Percentiles rank a stretch among this genome's conserved stretches.
These are phyloP conservation scores for Tachina grossa DNA, from an alignment of 2,888 invertebrate genomes.

Conservation along the genomic window DNA sequence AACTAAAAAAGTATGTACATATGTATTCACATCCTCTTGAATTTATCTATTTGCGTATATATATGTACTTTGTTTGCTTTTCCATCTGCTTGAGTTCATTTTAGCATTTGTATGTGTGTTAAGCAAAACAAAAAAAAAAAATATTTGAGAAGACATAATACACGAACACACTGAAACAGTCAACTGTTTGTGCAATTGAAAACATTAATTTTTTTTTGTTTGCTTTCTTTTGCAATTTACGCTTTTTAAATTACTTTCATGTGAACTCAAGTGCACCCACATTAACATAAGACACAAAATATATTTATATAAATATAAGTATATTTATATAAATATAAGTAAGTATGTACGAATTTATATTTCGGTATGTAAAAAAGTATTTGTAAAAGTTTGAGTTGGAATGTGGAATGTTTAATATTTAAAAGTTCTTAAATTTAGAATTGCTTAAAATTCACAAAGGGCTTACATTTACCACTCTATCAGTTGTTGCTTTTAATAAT, in stretches of 20 bases:
- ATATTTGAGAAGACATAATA: conserved; percentile 24
- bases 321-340: background rate
- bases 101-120: background rate
- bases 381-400: background rate
- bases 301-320: background rate
- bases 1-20: conserved; percentile 8
- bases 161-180: conserved; percentile 8
- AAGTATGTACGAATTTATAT: background rate
- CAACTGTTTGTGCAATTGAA: conserved; percentile 27
- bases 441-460: background rate
- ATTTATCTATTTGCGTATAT: conserved; percentile 45
- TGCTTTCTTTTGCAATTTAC: conserved; percentile 25
- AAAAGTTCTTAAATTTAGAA: background rate
- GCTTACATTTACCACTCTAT: no score
- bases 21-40: background rate
- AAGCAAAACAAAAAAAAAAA: background rate
- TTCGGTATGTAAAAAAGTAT: background rate
- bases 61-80: conserved; percentile 15
- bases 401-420: background rate
- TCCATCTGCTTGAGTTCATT: background rate
- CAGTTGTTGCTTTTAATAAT: no score
- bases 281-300: conserved; percentile 3
- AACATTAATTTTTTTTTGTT: conserved; percentile 5
- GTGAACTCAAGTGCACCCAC: conserved; percentile 59
- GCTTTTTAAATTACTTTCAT: conserved; percentile 49